phyloP scores from a whole-genome alignment of 2,113 vertebrate species.

The Zosterops japonicus region DNA sequence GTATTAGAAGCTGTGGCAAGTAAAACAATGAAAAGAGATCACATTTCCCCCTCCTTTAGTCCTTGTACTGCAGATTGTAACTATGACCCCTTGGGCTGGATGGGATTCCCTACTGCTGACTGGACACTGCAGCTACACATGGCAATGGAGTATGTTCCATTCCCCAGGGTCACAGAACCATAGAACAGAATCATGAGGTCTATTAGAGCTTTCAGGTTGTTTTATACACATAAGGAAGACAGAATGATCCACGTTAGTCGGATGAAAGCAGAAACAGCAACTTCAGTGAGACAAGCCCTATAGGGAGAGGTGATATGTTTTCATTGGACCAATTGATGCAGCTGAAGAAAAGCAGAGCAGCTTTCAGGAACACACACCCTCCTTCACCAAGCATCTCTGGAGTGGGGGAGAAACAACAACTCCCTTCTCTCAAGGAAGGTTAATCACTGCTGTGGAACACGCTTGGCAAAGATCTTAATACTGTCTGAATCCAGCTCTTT shows the following conservation, averaged over 20 bases:
- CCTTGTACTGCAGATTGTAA: background rate
- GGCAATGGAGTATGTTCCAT: background rate
- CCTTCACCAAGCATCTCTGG: background rate
- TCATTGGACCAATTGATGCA: background rate
- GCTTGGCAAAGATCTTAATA: background rate
- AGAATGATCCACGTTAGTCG: fast-evolving
- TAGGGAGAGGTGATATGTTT: background rate
- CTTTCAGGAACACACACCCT: background rate
- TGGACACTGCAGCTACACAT: background rate
- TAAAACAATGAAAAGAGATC: background rate
- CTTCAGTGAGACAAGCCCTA: background rate
- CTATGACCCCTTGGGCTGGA: background rate
- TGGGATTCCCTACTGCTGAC: background rate
- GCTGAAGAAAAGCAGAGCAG: background rate
- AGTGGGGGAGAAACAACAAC: background rate
- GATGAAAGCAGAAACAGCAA: background rate
- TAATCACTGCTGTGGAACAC: background rate
- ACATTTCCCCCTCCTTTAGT: background rate
- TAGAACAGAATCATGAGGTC: fast-evolving
- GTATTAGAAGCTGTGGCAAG: background rate
- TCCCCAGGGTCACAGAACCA: background rate
- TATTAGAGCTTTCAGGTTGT: background rate
- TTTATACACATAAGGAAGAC: background rate
- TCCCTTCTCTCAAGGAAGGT: slow-evolving; percentile 17
- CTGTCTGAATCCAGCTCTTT: background rate